These are phyloP conservation scores for Lithophane leautieri DNA, from an alignment of 2,888 invertebrate species.

Conservation along the genomic window DNA sequence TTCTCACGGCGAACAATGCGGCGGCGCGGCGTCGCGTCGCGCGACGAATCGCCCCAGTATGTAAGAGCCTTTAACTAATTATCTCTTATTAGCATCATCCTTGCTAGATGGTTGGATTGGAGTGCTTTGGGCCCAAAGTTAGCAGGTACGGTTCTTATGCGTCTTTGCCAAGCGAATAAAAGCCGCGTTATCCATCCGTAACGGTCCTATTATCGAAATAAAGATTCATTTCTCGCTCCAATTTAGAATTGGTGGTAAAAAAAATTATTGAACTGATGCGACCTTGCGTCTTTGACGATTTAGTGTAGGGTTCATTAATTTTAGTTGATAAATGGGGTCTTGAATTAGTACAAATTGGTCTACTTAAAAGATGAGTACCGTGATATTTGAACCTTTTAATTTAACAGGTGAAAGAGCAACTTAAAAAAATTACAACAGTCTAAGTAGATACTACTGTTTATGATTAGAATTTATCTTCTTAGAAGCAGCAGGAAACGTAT, in stretches of 20 bases:
- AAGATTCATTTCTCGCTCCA: slow-evolving; percentile 54
- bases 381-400: not conserved
- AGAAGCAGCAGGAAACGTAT: not conserved
- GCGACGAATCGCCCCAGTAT: no score
- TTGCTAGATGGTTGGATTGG: slow-evolving; percentile 12
- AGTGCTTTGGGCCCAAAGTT: not conserved
- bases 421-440: not conserved
- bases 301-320: slow-evolving; percentile 28
- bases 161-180: slow-evolving; percentile 7
- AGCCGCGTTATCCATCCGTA: not conserved
- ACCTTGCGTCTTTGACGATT: slow-evolving; percentile 53
- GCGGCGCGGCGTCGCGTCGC: no score
- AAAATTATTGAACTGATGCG: slow-evolving; percentile 58
- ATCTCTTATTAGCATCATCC: slow-evolving; percentile 7
- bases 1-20: no score
- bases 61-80: no score
- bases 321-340: not conserved
- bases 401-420: not conserved
- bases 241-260: slow-evolving; percentile 52
- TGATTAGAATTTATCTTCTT: not conserved
- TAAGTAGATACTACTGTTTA: not conserved
- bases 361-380: not conserved
- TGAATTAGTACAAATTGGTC: not conserved
- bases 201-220: slow-evolving; percentile 14
- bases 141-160: not conserved